Conservation (phyloP, 2,888 invertebrate genomes). For the Mimachlamys varia region DNA sequence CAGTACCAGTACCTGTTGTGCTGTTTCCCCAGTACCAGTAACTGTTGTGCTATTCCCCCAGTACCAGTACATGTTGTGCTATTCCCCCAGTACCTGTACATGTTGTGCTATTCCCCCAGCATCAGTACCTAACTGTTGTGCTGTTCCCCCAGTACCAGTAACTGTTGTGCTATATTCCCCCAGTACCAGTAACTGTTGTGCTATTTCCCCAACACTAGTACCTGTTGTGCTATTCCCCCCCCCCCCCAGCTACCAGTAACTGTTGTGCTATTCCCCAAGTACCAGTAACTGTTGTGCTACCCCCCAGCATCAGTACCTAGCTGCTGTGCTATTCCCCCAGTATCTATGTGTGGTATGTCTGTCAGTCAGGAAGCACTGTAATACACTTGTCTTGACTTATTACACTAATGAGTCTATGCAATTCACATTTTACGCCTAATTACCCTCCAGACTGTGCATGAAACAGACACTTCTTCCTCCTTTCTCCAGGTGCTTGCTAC, state of each 20-base stretch:
- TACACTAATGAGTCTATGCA: conserved; percentile 31
- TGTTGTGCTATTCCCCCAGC: neutral
- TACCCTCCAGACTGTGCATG: neutral
- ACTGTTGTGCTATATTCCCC: neutral
- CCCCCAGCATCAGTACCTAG: neutral
- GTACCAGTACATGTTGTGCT: too few species aligned
- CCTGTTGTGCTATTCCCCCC: neutral
- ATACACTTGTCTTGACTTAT: conserved; percentile 20
- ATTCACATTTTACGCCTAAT: conserved; percentile 28
- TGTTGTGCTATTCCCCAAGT: too few species aligned
- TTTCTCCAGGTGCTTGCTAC: neutral
- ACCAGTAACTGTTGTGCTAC: neutral
- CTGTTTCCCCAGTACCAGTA: too few species aligned
- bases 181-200: neutral
- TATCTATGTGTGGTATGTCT: neutral
- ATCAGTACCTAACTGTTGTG: neutral
- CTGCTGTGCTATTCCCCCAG: neutral
- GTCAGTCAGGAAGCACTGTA: neutral
- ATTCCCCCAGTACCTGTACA: too few species aligned
- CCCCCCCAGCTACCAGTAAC: too few species aligned
- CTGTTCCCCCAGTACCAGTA: neutral
- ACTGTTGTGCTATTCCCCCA: too few species aligned
- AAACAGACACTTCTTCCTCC: neutral
- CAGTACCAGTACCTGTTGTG: too few species aligned
- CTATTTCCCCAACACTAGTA: neutral